Evolutionary conservation across 37 sponge, comb jelly and placozoan species (phyloP), one percentile per base, ranked within the genome.

Genomic region (Eunapius fragilis): DNA sequence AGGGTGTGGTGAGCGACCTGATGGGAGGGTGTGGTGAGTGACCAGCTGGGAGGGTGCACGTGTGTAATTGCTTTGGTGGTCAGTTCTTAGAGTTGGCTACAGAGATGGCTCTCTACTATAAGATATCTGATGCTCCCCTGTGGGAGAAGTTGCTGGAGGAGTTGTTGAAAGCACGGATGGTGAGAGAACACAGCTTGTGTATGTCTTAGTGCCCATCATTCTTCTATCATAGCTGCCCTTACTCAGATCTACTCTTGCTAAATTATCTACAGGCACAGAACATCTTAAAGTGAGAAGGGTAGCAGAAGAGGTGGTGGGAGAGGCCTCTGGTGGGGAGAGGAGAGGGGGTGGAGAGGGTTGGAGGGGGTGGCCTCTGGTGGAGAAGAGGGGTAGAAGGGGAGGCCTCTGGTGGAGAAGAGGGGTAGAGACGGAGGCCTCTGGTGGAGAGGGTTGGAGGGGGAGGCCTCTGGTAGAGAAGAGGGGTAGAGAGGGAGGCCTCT

Each of bases 21-120:
- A n/a, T n/a, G 41, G 41, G 41, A 41, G 41, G 41, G 41, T 58
- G 58, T 58, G 58, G 58, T 58, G 58, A 41, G 41, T 41, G 41
- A 6, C 41, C 6, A 6, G 41, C 3, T 9, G 41, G 41, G 41
- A 6, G 41, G 3, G 41, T 41, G 3, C 41, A 17, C 0, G 17
- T 58, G 58, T 1, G 6, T 12, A 58, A 58, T 11, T 19, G 6
- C 58, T 58, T 58, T 58, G 58, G 14, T 58, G 58, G 41, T n/a
- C 80, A 86, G 87, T 80, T 80, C 38, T 38, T 86, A n/a, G 50
- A 72, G 38, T 67, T 86, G 74, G 71, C 38, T 24, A 32, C 80
- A 58, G 87, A 80, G 58, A 26, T 86, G 67, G 80, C 80, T 72
- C 68, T 86, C 7, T 37, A 80, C 67, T 86, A 73, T 31, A 27